Percentiles rank a stretch among this genome's conserved stretches.
Conservation (phyloP, 1,140 invertebrate genomes). For the Trinorchestia longiramus region DNA sequence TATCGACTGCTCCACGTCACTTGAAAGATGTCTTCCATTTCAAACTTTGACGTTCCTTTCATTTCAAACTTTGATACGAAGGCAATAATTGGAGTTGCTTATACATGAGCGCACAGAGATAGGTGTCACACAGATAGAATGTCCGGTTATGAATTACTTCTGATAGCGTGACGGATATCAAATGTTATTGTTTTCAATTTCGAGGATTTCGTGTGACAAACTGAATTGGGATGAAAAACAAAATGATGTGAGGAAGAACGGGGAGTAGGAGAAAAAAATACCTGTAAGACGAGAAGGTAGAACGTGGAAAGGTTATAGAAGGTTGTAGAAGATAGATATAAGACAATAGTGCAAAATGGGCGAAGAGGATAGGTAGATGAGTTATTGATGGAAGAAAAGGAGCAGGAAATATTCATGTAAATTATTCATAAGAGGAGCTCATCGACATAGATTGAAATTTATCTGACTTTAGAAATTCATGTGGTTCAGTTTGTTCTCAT, state of each 20-base stretch:
- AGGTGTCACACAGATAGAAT: not conserved
- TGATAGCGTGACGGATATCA: not conserved
- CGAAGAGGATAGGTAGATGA: too few relatives aligned
- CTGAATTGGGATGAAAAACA: not conserved
- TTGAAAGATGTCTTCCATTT: constrained; percentile 1
- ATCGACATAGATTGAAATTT: not conserved
- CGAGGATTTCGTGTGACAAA: not conserved
- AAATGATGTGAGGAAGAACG: not conserved
- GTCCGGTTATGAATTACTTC: not conserved
- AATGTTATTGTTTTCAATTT: not conserved
- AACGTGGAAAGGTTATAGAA: too few relatives aligned
- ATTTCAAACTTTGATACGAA: not conserved
- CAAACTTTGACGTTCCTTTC: not conserved
- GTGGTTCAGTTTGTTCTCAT: not conserved
- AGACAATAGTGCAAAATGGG: too few relatives aligned
- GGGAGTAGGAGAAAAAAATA: not conserved
- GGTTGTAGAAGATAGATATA: too few relatives aligned
- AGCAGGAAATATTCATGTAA: not conserved
- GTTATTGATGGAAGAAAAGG: not conserved
- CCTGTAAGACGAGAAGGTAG: not conserved
- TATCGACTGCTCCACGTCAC: not conserved
- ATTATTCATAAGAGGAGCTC: not conserved
- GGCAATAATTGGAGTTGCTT: not conserved
- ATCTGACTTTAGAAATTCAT: not conserved
- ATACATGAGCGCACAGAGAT: not conserved